Evolutionary conservation across 2,888 invertebrate genomes (phyloP), one percentile per base, ranked within the genome.

Genomic region (Drosophila mulleri): DNA sequence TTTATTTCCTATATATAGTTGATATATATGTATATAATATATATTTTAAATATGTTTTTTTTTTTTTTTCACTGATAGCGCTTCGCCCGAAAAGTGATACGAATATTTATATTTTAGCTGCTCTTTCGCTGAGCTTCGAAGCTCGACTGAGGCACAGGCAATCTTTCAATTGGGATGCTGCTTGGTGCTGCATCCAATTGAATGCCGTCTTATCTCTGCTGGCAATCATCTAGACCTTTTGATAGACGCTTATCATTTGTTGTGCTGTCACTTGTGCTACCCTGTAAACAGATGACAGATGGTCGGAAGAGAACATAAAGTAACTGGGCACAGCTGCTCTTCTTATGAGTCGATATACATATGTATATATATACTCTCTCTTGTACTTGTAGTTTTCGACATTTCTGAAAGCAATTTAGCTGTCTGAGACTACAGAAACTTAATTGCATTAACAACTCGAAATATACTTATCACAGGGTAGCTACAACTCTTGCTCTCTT

Each of bases 181-280:
- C 35, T 20, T 23, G 53, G 5, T 69, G 67, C 71, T 76, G 67
- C 79, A 69, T 37, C 58, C 71, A 82, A 87, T 80, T 82, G 78
- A 79, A 71, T 59, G 61, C 57, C 26, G 65, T 18, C 73, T 80
- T 83, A 80, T 86, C 87, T 53, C 23, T 41, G 44, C 14, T 44
- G 26, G 70, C 68, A 81, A 87, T 87, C 84, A 50, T 82, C 60
- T 63, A 72, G 83, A 82, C 68, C 65, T 67, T 62, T 69, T 45
- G 23, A 52, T 48, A 39, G 41, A 12, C 59, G 42, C 88, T 90
- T 90, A 90, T 90, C 90, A 67, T 62, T 45, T 64, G 77, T 73
- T 65, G 59, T 47, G 64, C 18, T 70, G 50, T 32, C 50, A 66
- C 58, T 75, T 74, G 64, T 72, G 75, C 11, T 59, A 59, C 59